phyloP scores from a whole-genome alignment of 2,113 vertebrate species.

The Cathartes aura region DNA sequence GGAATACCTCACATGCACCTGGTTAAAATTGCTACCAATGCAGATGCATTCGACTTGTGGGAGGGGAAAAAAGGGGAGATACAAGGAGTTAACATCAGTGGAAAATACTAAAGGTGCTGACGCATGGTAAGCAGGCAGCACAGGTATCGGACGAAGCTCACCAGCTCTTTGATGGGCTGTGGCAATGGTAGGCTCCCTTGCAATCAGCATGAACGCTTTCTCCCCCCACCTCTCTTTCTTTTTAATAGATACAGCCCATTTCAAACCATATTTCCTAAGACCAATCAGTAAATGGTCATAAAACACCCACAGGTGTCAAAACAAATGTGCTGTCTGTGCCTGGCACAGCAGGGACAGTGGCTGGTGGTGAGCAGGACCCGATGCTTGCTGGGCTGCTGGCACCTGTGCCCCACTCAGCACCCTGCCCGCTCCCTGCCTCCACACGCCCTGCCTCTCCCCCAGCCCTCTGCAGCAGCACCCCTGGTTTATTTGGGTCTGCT shows the following conservation, averaged over 20 bases:
- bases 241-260: neutral
- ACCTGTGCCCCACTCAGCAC: fast-evolving
- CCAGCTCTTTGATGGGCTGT: neutral
- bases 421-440: neutral
- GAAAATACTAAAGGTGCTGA: neutral
- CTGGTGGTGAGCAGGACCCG: neutral
- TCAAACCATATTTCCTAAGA: neutral
- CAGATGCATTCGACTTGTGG: neutral
- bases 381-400: neutral
- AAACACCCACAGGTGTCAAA: neutral
- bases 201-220: neutral
- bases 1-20: neutral
- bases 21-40: neutral
- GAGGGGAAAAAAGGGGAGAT: neutral
- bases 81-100: neutral
- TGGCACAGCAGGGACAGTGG: neutral
- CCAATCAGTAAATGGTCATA: neutral
- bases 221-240: neutral
- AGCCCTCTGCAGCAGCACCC: neutral
- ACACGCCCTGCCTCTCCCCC: neutral
- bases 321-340: neutral
- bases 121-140: neutral
- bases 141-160: neutral
- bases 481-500: neutral
- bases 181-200: neutral